A percentile compares a stretch with the other conserved stretches of the same genome.
These are phyloP conservation scores for Drosophila fungiperda DNA, from an alignment of 2,888 invertebrate genomes.

Conservation along the genomic window DNA sequence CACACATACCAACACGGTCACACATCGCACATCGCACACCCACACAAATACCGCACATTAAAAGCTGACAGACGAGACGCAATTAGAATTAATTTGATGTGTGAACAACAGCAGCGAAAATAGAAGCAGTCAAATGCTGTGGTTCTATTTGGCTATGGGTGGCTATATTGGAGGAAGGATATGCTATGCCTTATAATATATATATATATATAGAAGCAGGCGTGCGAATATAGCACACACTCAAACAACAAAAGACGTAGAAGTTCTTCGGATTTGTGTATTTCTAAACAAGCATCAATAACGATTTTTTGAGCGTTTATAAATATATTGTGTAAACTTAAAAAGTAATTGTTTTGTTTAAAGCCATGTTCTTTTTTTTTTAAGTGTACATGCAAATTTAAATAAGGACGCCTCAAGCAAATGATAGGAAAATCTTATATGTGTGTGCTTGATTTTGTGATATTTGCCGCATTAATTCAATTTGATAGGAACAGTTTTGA, in stretches of 20 bases:
- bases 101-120: conserved; percentile 60
- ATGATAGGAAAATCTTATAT: conserved; percentile 37
- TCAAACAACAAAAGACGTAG: not conserved
- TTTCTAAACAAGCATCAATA: not conserved
- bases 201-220: not conserved
- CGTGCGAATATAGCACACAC: not conserved
- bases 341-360: not conserved
- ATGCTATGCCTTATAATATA: conserved; percentile 15
- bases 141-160: not conserved
- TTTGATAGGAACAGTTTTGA: conserved; percentile 61
- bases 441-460: conserved; percentile 61
- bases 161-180: not conserved
- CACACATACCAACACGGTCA: conserved; percentile 3
- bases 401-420: conserved; percentile 24
- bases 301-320: too few relatives aligned
- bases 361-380: not conserved
- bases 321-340: not conserved
- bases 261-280: not conserved
- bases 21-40: conserved; percentile 17
- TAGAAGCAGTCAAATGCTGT: not conserved
- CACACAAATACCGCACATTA: conserved; percentile 49
- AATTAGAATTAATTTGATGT: conserved; percentile 78
- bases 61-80: conserved; percentile 65
- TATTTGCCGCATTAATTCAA: conserved; percentile 73
- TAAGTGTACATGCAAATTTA: conserved; percentile 21